Base-by-base conservation (phyloP, 2,888 invertebrate genomes). In the Siphlonurus alternatus region DNA sequence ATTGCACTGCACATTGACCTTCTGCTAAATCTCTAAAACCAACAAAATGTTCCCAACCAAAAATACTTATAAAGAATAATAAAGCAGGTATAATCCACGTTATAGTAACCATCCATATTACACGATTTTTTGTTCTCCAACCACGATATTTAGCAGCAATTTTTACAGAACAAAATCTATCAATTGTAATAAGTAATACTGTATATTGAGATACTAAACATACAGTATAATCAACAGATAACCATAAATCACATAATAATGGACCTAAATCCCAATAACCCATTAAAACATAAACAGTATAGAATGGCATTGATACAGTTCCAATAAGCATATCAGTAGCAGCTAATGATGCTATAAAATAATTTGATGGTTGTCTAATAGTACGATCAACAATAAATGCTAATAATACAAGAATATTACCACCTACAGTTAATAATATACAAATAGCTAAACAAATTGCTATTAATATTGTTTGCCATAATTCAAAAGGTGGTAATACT, bases 121-220 rank as follows among this genome's bases (percentile, higher is more conserved):
- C 96, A 70, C 91, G 85, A 67, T 87, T 87, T 73, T 95, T 93
- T 2, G 97, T 96, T 63, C 97, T 81, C 99, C 99, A 99, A 71
- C 92, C 89, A 68, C 98, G 83, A 74, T 99, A 99, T 71, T 89
- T 89, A 18, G 99, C 95, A 2, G 99, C 97, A 69, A 97, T 96
- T 80, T 95, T 97, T 3, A 99, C 98, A 25, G 97, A 97, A 77
- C 98, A 98, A 77, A 94, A 99, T 70, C 99, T 84, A 77, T 99
- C 99, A 67, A 98, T 93, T 25, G 99, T 99, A 73, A 99, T 99
- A 67, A 98, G 83, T 65, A 99, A 83, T 19, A 99, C 99, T 0
- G 99, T 99, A 77, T 99, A 99, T 76, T 99, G 98, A 7, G 98
- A 99, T 25, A 97, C 97, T 61, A 99, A 82, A 74, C 99, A 99